Percentiles rank a stretch among this genome's conserved stretches.
phyloP scores from a whole-genome alignment of 2,797 vertebrate species.

The Microctenopoma steveboyesi region DNA sequence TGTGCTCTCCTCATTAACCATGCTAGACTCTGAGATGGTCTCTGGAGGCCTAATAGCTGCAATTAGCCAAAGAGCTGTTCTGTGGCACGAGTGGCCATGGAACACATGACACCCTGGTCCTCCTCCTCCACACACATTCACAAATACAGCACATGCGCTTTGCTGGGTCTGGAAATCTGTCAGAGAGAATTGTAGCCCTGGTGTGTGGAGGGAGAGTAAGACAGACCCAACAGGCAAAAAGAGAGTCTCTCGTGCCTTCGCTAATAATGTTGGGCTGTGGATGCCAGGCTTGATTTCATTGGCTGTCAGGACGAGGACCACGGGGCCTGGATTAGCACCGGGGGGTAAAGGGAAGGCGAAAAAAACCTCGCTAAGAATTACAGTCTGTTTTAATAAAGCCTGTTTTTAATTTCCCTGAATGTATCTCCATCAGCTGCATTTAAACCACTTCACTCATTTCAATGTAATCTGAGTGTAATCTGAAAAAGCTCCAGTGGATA shows the following conservation, averaged over 20 bases:
- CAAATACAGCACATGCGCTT: conserved; percentile 12
- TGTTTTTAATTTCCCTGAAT: conserved; percentile 73
- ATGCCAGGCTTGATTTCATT: conserved; percentile 69
- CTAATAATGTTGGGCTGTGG: conserved; percentile 65
- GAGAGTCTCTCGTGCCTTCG: conserved; percentile 57
- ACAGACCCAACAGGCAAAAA: conserved; percentile 51
- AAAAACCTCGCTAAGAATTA: conserved; percentile 41
- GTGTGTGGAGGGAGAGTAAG: conserved; percentile 55
- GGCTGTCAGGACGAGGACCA: conserved; percentile 63
- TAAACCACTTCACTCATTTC: conserved; percentile 67
- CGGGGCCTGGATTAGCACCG: conserved; percentile 55
- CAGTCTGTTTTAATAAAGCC: conserved; percentile 58
- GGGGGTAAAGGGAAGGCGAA: conserved; percentile 3
- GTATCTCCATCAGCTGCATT: conserved; percentile 69
- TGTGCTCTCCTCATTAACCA: conserved; percentile 69
- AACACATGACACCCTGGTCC: conserved; percentile 49
- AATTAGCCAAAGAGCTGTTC: conserved; percentile 74
- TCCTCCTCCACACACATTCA: conserved; percentile 20
- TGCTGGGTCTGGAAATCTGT: conserved; percentile 48
- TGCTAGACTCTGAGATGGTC: conserved; percentile 53
- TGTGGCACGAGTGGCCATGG: conserved; percentile 45
- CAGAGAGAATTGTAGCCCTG: conserved; percentile 54
- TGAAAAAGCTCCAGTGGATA: conserved; percentile 41
- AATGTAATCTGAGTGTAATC: conserved; percentile 64
- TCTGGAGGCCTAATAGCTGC: conserved; percentile 72